A percentile compares a stretch with the other conserved stretches of the same genome.
phyloP scores from a whole-genome alignment of 2,888 invertebrate species.

The Choreutis nemorana region DNA sequence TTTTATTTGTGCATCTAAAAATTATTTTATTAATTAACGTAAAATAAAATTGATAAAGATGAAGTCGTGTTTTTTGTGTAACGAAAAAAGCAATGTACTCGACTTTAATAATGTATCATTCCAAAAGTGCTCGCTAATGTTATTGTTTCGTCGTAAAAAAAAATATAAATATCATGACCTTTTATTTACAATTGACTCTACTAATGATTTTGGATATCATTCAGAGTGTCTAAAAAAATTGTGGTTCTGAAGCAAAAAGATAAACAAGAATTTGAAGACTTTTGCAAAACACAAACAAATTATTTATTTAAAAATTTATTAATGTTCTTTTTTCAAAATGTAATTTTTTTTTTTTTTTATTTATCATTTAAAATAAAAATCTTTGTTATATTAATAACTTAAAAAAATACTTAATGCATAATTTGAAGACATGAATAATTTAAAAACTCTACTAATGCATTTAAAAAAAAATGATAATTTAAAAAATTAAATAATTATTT shows the following conservation, averaged over 20 bases:
- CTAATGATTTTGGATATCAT: slow-evolving; percentile 7
- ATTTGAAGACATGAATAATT: too few relatives aligned
- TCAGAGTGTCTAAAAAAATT: slow-evolving; percentile 5
- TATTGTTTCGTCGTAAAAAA: slow-evolving; percentile 12
- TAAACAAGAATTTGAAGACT: slow-evolving; percentile 5
- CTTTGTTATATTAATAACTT: too few relatives aligned
- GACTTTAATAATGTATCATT: slow-evolving; percentile 12
- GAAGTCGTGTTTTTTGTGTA: slow-evolving; percentile 10
- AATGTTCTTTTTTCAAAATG: too few relatives aligned
- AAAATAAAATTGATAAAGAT: slow-evolving; percentile 4
- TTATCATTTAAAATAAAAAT: too few relatives aligned
- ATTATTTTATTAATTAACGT: slow-evolving; percentile 6
- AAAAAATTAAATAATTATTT: too few relatives aligned
- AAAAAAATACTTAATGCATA: too few relatives aligned
- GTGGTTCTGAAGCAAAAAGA: slow-evolving; percentile 5
- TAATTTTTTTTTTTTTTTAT: too few relatives aligned
- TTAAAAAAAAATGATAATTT: too few relatives aligned
- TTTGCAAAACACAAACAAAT: slow-evolving; percentile 2
- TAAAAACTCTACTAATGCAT: too few relatives aligned
- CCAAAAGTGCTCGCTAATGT: slow-evolving; percentile 11
- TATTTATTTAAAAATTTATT: too few relatives aligned
- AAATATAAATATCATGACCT: slow-evolving; percentile 13
- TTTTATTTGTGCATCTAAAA: slow-evolving; percentile 5
- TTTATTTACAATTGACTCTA: too few relatives aligned
- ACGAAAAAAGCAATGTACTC: slow-evolving; percentile 7